Base-by-base conservation (phyloP, 1,140 invertebrate species). In the Eufriesea mexicana region DNA sequence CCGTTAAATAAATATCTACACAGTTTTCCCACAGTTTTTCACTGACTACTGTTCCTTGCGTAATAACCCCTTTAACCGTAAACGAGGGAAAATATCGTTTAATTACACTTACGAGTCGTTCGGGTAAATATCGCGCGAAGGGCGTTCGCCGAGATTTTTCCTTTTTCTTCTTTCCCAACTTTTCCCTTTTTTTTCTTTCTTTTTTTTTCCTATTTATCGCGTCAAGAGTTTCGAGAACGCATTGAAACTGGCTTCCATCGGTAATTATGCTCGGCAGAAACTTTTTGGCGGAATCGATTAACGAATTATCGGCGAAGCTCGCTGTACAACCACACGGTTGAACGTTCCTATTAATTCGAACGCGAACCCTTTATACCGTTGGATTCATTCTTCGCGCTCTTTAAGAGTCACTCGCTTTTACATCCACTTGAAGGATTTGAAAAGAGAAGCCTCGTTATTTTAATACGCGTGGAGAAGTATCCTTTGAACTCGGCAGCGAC, bases 371-470 rank as follows among this genome's bases (percentile, higher is more conserved):
- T 64, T 42, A 14, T 18, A 16, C 14, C 23, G 5, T 12, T 23
- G 0, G 23, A 12, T 10, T 28, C 47, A 12, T 76, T 76, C 47
- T 51, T 72, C 70, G 0, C 14, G 59, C 47, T 47, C 51, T 67
- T 77, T 45, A 54, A 49, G 9, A 42, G 9, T 42, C 35, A 25
- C 28, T 42, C 61, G 28, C 35, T 67, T 25, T 35, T 51, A 25
- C 49, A 20, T 12, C 28, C 28, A 25, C 8, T n/a, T 12, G 16
- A 45, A n/a, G 28, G 16, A 9, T 42, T n/a, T 42, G 16, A 55
- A 77, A 76, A 42, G 45, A 6, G 45, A 28, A 42, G 20, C 51
- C 28, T 55, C 28, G 49, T 72, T 72, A 72, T 42, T 72, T 54
- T 42, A 72, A 55, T 55, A 16, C 51, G 51, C 42, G n/a, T 28